Evolutionary conservation across 2,888 invertebrate genomes (phyloP), one percentile per base, ranked within the genome.

Genomic region (Zelleria hepariella): DNA sequence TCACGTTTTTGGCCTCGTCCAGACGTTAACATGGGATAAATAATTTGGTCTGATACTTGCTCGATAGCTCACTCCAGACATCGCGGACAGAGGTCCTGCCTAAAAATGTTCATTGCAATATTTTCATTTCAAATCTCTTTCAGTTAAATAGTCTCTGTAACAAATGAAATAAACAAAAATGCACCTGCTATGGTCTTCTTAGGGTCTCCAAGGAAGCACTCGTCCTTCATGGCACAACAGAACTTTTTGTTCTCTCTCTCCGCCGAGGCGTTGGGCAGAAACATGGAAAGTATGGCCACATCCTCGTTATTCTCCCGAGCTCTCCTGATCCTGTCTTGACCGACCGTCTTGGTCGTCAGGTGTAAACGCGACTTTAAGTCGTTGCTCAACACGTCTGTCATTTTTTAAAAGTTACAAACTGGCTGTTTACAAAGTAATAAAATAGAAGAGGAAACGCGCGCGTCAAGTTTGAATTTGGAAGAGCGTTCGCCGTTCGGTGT

Each of bases 251-350:
- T 93, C 71, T 92, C 92, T 69, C 84, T 74, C 61, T 92, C 91
- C 70, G 91, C 91, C 56, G 90, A 90, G 47, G 91, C 90, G 68
- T 90, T 91, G 54, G 95, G 93, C 62, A 96, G 89, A 73, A 96
- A 94, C 93, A 95, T 95, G 65, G 95, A 95, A 69, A 96, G 87
- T 69, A 96, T 93, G 59, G 96, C 96, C 62, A 96, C 93, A 86
- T 96, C 96, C 85, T 96, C 96, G 81, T 95, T 95, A 75, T 93
- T 93, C 70, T 95, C 94, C 83, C 93, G 91, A 63, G 95, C 95
- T 74, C 92, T 91, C 68, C 92, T 91, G 72, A 95, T 95, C 76
- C 95, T 90, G 18, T 95, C 95, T 71, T 94, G 94, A n/a, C 95
- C 95, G 58, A 94, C 93, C 47, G 93, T 95, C 88, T 94, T 95